Conservation (phyloP, 2,888 invertebrate species). For the Anoncus sp. region DNA sequence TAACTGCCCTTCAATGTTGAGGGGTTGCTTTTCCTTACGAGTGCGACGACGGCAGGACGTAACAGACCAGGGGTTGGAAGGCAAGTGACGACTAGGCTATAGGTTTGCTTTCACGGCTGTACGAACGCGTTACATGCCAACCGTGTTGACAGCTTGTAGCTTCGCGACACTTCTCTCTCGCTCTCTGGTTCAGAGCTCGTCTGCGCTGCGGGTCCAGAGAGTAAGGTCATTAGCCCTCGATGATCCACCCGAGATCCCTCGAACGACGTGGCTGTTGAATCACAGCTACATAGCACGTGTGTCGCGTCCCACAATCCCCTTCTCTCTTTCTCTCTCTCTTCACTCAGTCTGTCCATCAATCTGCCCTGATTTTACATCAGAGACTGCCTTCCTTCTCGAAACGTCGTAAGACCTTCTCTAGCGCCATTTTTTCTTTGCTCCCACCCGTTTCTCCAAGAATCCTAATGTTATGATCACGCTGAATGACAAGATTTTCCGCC, state of each 20-base stretch:
- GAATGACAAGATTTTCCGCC: conserved; percentile 13
- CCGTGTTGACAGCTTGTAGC: conserved; percentile 73
- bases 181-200: conserved; percentile 11
- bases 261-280: conserved; percentile 49
- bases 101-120: conserved; percentile 56
- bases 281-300: conserved; percentile 13
- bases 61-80: conserved; percentile 63
- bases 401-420: background rate
- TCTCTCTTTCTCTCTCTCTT: conserved; percentile 17
- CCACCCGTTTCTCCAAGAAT: no score
- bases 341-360: conserved; percentile 39
- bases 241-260: conserved; percentile 71
- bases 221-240: conserved; percentile 72
- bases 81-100: conserved; percentile 72
- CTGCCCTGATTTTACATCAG: conserved; percentile 15
- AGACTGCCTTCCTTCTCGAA: conserved; percentile 1
- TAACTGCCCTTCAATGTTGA: no score
- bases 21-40: conserved; percentile 26
- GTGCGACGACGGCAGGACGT: conserved; percentile 38
- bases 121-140: conserved; percentile 55
- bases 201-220: conserved; percentile 52
- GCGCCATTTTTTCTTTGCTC: background rate
- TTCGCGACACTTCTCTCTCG: conserved; percentile 60
- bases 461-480: background rate
- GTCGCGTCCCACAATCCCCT: conserved; percentile 17